phyloP scores from a whole-genome alignment of 2,113 vertebrate species.

The Lucifuga dentata region DNA sequence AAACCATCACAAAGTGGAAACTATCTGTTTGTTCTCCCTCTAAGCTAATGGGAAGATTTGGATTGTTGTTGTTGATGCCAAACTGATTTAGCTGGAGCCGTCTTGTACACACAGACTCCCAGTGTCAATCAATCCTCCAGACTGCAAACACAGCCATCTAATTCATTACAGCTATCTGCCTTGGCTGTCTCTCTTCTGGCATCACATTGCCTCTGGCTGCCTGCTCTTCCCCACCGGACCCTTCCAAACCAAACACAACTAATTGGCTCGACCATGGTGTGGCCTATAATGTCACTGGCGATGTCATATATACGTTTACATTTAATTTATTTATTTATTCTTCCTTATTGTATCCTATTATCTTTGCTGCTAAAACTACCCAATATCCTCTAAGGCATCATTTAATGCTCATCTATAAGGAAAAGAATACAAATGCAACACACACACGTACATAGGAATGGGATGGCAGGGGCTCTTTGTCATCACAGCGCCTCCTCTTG shows the following conservation, averaged over 20 bases:
- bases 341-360: neutral
- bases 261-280: conserved; percentile 50
- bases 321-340: neutral
- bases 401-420: neutral
- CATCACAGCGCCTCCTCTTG: conserved; percentile 93
- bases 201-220: conserved; percentile 57
- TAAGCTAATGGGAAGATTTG: conserved; percentile 64
- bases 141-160: conserved; percentile 70
- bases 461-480: conserved; percentile 85
- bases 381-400: neutral
- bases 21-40: conserved; percentile 42
- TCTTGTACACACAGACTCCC: conserved; percentile 54
- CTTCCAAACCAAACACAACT: conserved; percentile 63
- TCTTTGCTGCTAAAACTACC: neutral
- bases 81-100: conserved; percentile 67
- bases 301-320: conserved; percentile 7
- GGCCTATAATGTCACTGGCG: conserved; percentile 43
- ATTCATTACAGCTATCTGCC: conserved; percentile 72
- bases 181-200: conserved; percentile 62
- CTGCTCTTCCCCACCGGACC: conserved; percentile 46
- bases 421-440: conserved; percentile 11
- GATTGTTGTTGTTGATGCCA: conserved; percentile 62
- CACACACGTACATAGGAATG: conserved; percentile 85
- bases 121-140: conserved; percentile 70
- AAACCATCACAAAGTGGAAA: conserved; percentile 57